Evolutionary conservation across 2,797 vertebrate species (phyloP).

Genomic region (Choloepus didactylus): DNA sequence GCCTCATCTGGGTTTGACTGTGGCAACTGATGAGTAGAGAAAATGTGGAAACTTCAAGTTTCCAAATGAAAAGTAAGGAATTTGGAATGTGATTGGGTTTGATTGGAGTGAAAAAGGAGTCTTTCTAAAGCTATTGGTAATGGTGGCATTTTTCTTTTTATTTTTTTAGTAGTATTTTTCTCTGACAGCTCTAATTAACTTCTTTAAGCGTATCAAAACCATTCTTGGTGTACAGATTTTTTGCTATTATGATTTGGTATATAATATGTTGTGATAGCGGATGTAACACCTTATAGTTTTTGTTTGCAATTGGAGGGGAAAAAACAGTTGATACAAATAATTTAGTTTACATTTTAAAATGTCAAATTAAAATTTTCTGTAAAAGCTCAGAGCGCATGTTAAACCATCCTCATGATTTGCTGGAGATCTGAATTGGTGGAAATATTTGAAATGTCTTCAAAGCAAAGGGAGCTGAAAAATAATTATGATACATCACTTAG

Average conservation of each 20-base stretch:
- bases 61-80: not conserved
- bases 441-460: slow-evolving; percentile 39
- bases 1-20: not conserved
- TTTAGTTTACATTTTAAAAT: slow-evolving; percentile 56
- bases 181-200: not conserved
- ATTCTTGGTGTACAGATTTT: not conserved
- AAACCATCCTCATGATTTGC: slow-evolving; percentile 13
- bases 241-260: not conserved
- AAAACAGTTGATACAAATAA: not conserved
- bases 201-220: not conserved
- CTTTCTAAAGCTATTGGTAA: slow-evolving; percentile 17
- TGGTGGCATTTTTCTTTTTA: not conserved
- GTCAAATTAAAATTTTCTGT: slow-evolving; percentile 55
- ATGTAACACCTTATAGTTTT: slow-evolving; percentile 39
- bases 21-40: not conserved
- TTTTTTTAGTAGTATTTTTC: not conserved
- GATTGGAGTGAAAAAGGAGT: not conserved
- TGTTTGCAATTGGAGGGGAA: slow-evolving; percentile 57
- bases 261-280: slow-evolving; percentile 37
- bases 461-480: slow-evolving; percentile 48
- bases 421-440: slow-evolving; percentile 10
- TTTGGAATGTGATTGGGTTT: slow-evolving; percentile 7
- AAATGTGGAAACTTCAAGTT: slow-evolving; percentile 32
- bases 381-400: not conserved
- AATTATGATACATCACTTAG: not conserved